Base-by-base conservation (phyloP, 2,113 vertebrate genomes). In the Caranx melampygus region DNA sequence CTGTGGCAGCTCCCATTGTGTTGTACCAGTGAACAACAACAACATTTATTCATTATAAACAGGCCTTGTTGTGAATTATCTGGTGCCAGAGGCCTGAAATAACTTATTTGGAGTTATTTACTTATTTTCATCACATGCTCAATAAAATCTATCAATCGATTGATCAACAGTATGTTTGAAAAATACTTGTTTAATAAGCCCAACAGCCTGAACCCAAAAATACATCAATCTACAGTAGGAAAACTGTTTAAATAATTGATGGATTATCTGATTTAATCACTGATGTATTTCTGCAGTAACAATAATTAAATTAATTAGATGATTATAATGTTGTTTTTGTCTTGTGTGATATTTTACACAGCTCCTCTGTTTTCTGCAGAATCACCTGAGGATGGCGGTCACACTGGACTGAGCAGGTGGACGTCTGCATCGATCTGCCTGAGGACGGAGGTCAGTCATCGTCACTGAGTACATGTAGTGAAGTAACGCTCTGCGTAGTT, bases 401-500 rank as follows among this genome's bases (percentile, higher is more conserved):
- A 47, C 2, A 20, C 47, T 47, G 45, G 34, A 69, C 54, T 47
- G 20, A 26, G 26, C 3, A 47, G 12, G 44, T 11, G 8, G 20
- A 55, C 40, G 62, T 33, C 7, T 60, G 40, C 57, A n/a, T 55
- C 16, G 2, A 11, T 4, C 15, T 51, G 54, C 55, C 52, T 67
- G 15, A 34, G 63, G 66, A 82, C 70, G 59, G 59, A 74, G 61
- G 45, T n/a, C 42, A 31, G 31, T 31, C 26, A 57, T 33, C 33
- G 14, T 16, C 15, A 34, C 26, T 18, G 8, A 18, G 31, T 18
- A 26, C 4, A 21, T 55, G 21, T 55, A 12, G 9, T 55, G 10
- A 51, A 51, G 49, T 18, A 49, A 15, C 18, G 47, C 4, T 2
- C 18, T 9, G 18, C 6, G 9, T 3, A n/a, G 3, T 51, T 51